Evolutionary conservation across 2,888 invertebrate species (phyloP).

Genomic region (Andrena marginata): DNA sequence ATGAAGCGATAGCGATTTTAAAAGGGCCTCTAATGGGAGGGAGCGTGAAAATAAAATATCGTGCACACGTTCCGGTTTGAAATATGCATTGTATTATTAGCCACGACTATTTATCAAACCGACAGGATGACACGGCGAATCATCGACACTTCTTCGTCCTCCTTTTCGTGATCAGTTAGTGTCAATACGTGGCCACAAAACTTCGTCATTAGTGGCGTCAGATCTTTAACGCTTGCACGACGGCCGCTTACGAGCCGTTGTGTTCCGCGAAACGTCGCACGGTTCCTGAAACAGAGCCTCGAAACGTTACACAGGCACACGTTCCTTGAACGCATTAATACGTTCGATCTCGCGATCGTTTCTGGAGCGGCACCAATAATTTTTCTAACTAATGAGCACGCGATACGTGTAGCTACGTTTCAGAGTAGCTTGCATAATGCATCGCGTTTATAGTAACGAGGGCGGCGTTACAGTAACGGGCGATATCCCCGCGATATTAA

Average conservation of each 20-base stretch:
- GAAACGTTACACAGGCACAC: slow-evolving; percentile 46
- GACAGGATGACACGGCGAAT: slow-evolving; percentile 60
- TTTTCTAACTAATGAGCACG: slow-evolving; percentile 45
- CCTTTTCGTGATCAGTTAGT: slow-evolving; percentile 73
- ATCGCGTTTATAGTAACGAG: neutral
- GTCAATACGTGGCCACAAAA: slow-evolving; percentile 77
- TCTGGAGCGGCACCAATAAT: slow-evolving; percentile 42
- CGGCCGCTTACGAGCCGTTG: slow-evolving; percentile 62
- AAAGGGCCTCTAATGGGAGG: slow-evolving; percentile 1
- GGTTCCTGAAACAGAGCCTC: slow-evolving; percentile 68
- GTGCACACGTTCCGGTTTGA: neutral
- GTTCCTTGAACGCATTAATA: slow-evolving; percentile 58
- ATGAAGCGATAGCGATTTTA: neutral
- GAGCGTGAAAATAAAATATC: neutral
- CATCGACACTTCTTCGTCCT: slow-evolving; percentile 66
- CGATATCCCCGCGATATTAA: neutral
- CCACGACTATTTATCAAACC: slow-evolving; percentile 63
- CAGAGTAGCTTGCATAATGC: slow-evolving; percentile 35
- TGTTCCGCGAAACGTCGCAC: slow-evolving; percentile 70
- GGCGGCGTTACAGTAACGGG: neutral
- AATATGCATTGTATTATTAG: slow-evolving; percentile 38
- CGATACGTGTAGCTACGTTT: slow-evolving; percentile 9
- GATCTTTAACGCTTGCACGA: slow-evolving; percentile 78
- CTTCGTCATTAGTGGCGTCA: slow-evolving; percentile 80
- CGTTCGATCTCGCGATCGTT: slow-evolving; percentile 49